phyloP scores from a whole-genome alignment of 2,888 invertebrate genomes.

The Drosophila subsilvestris region DNA sequence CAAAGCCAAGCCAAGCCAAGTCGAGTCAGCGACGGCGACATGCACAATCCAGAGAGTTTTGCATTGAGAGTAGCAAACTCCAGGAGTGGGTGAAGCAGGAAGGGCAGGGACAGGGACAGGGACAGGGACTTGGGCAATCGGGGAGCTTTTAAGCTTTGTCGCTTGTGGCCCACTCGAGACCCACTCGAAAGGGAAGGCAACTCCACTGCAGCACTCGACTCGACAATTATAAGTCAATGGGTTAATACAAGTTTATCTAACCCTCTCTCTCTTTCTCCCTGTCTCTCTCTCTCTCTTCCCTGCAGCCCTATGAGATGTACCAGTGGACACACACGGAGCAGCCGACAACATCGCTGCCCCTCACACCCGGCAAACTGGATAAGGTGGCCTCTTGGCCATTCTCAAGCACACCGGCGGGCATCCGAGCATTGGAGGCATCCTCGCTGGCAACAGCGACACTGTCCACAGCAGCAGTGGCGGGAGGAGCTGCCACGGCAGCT shows the following conservation, averaged over 20 bases:
- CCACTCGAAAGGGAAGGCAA: slow-evolving; percentile 28
- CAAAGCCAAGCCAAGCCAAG: slow-evolving; percentile 1
- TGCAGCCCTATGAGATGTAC: slow-evolving; percentile 94
- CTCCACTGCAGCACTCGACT: slow-evolving; percentile 41
- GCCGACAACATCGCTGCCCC: slow-evolving; percentile 88
- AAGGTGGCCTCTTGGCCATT: slow-evolving; percentile 90
- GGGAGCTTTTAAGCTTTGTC: slow-evolving; percentile 43
- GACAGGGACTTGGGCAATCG: slow-evolving; percentile 21
- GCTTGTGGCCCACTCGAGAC: slow-evolving; percentile 50
- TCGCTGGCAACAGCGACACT: slow-evolving; percentile 19
- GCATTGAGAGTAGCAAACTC: slow-evolving; percentile 14
- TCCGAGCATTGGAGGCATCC: slow-evolving; percentile 21
- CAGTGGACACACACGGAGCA: slow-evolving; percentile 94
- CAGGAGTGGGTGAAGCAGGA: not conserved
- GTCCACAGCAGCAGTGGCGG: slow-evolving; percentile 9
- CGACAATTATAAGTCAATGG: slow-evolving; percentile 72
- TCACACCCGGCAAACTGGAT: slow-evolving; percentile 90
- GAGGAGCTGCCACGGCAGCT: slow-evolving; percentile 2
- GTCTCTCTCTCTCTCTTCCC: slow-evolving; percentile 64
- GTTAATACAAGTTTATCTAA: slow-evolving; percentile 43
- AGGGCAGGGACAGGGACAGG: not conserved
- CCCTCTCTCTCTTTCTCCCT: slow-evolving; percentile 65
- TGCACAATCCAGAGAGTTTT: slow-evolving; percentile 42
- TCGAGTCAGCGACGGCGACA: slow-evolving; percentile 22
- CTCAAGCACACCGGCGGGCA: slow-evolving; percentile 70